Percentiles rank a stretch among this genome's conserved stretches.
Conservation (phyloP, 2,113 vertebrate genomes). For the Phylloscopus trochilus region DNA sequence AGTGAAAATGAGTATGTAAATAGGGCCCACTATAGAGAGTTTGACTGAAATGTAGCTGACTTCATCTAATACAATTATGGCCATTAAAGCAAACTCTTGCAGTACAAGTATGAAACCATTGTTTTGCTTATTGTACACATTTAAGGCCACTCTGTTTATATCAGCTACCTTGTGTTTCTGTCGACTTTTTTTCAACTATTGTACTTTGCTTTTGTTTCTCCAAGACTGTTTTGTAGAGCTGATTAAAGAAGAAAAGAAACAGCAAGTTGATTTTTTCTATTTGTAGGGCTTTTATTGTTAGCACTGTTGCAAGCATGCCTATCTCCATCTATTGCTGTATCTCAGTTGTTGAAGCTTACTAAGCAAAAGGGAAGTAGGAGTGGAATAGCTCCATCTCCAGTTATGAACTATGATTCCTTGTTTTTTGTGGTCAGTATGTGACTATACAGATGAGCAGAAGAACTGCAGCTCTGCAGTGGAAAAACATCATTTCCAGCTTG, state of each 20-base stretch:
- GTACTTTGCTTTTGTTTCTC: neutral
- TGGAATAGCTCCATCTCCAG: neutral
- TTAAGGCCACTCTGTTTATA: neutral
- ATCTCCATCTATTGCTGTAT: neutral
- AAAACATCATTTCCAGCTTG: neutral
- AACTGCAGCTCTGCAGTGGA: neutral
- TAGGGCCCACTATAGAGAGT: neutral
- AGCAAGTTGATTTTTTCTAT: neutral
- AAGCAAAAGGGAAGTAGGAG: neutral
- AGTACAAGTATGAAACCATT: neutral
- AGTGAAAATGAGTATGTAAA: neutral
- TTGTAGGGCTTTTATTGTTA: neutral
- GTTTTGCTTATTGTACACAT: neutral
- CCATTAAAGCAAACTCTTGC: neutral
- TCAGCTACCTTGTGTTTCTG: neutral
- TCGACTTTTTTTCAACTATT: neutral
- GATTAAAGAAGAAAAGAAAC: neutral
- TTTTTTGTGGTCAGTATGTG: neutral
- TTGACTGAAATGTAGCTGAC: neutral
- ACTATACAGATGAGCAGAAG: neutral
- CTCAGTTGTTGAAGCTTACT: neutral
- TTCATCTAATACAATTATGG: neutral
- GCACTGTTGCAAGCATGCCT: neutral
- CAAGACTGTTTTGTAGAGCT: neutral
- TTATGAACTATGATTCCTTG: neutral